Base-by-base conservation (phyloP, 2,113 vertebrate genomes). In the Probosciger aterrimus region DNA sequence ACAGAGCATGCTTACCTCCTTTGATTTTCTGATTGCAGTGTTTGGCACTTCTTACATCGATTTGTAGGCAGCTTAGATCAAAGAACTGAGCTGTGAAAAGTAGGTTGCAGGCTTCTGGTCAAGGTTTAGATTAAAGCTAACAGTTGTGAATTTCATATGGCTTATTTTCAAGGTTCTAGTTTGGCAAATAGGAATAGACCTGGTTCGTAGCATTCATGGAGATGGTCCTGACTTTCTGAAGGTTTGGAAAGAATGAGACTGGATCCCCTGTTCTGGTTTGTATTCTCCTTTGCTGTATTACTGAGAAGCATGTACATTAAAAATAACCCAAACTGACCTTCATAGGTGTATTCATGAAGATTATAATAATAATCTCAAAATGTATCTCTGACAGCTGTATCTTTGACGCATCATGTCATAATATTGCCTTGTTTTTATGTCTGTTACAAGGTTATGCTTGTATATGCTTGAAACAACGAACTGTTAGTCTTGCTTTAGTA, bases 201-300 rank as follows among this genome's bases (percentile, higher is more conserved):
- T 74, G 18, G 14, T 69, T 77, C 0, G 0, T 43, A 37, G 23
- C 10, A 15, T 55, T 86, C 25, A 10, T 35, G 16, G 43, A 70
- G 16, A 39, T 28, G 8, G n/a, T 35, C 12, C 18, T 78, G 31
- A 39, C 12, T 86, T 77, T 4, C 18, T 10, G 47, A 24, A 87
- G 77, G 31, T 37, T 76, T 1, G 3, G 43, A 44, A 64, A 47
- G 43, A 18, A 75, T 7, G 24, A 73, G 55, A 4, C 17, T 69
- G 41, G 10, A 53, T 85, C 33, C 84, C 14, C 4, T 12, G 5
- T 65, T 85, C 13, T 85, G 19, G 9, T 53, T 65, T 27, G 28
- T 3, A 11, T 64, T 90, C 19, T 75, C 17, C 2, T 80, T 82
- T 85, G 24, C 30, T 79, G 68, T 82, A 19, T 49, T 75, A 8